Evolutionary conservation across 2,113 vertebrate species (phyloP), one percentile per base, ranked within the genome.

Genomic region (Petroica traversi): DNA sequence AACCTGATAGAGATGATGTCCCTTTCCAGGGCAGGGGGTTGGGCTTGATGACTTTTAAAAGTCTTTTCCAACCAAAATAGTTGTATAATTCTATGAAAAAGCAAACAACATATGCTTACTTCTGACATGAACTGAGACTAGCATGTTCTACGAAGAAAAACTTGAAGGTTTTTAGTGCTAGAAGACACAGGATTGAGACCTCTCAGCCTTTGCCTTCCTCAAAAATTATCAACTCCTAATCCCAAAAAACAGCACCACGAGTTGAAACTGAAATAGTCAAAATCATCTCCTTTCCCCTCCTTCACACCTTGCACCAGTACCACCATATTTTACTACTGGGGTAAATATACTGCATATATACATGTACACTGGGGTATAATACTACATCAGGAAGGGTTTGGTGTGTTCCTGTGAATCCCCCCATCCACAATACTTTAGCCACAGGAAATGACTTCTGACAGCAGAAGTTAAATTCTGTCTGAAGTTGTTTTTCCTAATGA

Each of bases 221-320:
- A 68, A 14, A 48, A 64, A 6, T 20, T 61, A 16, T 52, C 19
- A 78, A 12, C 11, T 31, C 13, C 34, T 49, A 22, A 69, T 54
- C 7, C 19, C 6, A 0, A 4, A 71, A 52, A 68, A 1, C 19
- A 87, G 41, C 23, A 40, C 9, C 12, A 59, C 19, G 5, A 24
- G 7, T 59, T 64, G 57, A 85, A 74, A 81, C 7, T 2, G 6
- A 33, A 86, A 24, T 33, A 2, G 2, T 19, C 14, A 61, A 79
- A 46, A 34, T 29, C 0, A 51, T 48, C 46, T 31, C 38, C 25
- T 82, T 43, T 41, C 36, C 24, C 19, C 9, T 45, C 17, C 24
- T 69, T 28, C 24, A 7, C 38, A 45, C 19, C 48, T 34, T 61
- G 36, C 25, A 78, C 33, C 14, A 61, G 18, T 14, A 57, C 15